These are phyloP conservation scores for Amphiduros pacificus DNA, from an alignment of 2,888 invertebrate species.

Conservation along the genomic window DNA sequence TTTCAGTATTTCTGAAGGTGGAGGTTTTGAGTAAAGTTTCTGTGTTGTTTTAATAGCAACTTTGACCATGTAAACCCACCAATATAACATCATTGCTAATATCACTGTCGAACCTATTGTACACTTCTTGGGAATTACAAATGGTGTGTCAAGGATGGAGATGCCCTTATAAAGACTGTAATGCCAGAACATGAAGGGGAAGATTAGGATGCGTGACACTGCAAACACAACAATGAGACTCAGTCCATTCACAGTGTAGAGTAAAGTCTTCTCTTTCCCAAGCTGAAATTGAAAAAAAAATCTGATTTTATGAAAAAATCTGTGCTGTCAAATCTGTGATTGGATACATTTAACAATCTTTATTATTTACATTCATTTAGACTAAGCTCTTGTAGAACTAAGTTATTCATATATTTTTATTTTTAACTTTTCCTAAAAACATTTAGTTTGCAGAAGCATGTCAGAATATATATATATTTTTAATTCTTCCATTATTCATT, in stretches of 20 bases:
- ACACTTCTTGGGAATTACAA: constrained; percentile 23
- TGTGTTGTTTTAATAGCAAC: not conserved
- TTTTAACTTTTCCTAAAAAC: too few species aligned
- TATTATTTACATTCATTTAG: too few species aligned
- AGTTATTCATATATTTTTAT: too few species aligned
- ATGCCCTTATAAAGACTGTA: constrained; percentile 9
- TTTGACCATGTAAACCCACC: constrained; percentile 15
- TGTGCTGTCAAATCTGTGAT: not conserved
- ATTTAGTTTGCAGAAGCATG: too few species aligned
- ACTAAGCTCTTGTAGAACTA: too few species aligned
- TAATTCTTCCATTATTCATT: too few species aligned
- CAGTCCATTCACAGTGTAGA: constrained; percentile 22
- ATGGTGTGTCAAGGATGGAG: not conserved
- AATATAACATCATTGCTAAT: constrained; percentile 19
- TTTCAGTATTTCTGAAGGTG: too few species aligned
- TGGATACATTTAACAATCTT: too few species aligned
- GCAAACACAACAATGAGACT: constrained; percentile 14
- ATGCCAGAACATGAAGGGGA: constrained; percentile 25
- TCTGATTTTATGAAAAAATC: not conserved
- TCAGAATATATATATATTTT: too few species aligned
- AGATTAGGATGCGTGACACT: constrained; percentile 21
- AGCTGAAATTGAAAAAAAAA: constrained; percentile 16
- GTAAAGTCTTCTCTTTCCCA: constrained; percentile 8
- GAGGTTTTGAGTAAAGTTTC: too few species aligned
- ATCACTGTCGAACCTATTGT: constrained; percentile 15